A percentile compares a stretch with the other conserved stretches of the same genome.
Evolutionary conservation across 2,888 invertebrate species (phyloP).

Genomic region (Napeogenes inachia): DNA sequence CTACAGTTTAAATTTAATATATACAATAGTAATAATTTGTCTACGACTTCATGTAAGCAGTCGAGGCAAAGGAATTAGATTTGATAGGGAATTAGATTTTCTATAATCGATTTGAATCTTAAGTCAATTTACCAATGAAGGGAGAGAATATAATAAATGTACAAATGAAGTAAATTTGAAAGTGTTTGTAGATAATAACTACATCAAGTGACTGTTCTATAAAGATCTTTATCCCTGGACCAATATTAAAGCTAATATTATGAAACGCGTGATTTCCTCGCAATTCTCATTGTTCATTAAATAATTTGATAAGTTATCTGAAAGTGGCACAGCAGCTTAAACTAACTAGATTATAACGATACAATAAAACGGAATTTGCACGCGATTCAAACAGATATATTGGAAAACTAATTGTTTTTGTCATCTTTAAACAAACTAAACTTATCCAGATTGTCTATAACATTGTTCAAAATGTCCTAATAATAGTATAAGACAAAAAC

Average conservation of each 20-base stretch:
- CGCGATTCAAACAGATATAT: no score
- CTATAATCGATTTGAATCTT: not conserved
- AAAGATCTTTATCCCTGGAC: constrained; percentile 25
- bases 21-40: constrained; percentile 9
- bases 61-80: no score
- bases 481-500: no score
- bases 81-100: no score
- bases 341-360: constrained; percentile 14
- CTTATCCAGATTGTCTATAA: no score
- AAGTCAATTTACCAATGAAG: no score
- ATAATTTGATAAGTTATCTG: constrained; percentile 28
- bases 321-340: constrained; percentile 18
- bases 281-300: constrained; percentile 25
- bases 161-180: not conserved
- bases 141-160: not conserved
- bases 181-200: constrained; percentile 9
- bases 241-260: constrained; percentile 28
- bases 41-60: constrained; percentile 34
- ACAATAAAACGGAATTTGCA: not conserved
- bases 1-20: constrained; percentile 38
- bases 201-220: constrained; percentile 21
- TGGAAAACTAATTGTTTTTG: no score
- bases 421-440: no score
- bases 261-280: constrained; percentile 25
- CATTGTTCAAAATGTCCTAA: no score